These are phyloP conservation scores for Reinhardtius hippoglossoides DNA, from an alignment of 2,113 vertebrate species.

Conservation along the genomic window DNA sequence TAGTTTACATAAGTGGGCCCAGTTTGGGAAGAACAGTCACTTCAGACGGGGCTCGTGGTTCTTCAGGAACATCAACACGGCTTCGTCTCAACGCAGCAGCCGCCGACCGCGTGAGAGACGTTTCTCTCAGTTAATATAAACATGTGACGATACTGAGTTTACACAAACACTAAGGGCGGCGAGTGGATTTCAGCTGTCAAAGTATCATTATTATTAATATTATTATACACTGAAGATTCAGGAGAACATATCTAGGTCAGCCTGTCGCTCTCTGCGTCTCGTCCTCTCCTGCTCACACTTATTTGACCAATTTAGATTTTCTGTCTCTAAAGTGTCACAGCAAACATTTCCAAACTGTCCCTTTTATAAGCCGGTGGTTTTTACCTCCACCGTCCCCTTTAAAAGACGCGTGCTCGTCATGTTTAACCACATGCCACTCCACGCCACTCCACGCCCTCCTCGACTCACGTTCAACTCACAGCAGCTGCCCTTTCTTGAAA, in stretches of 20 bases:
- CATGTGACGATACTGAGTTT: too few relatives aligned
- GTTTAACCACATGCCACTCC: conserved; percentile 4
- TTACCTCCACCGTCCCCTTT: too few relatives aligned
- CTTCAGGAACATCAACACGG: background rate
- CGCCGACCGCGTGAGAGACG: background rate
- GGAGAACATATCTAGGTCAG: background rate
- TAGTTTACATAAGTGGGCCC: background rate
- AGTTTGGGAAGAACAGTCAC: background rate
- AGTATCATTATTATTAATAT: background rate
- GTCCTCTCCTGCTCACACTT: too few relatives aligned
- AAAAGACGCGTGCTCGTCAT: too few relatives aligned
- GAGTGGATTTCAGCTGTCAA: background rate
- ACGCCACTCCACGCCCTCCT: conserved; percentile 32
- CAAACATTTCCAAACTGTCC: background rate
- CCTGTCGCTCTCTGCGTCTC: too few relatives aligned
- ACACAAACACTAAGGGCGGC: background rate
- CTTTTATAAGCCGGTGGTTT: conserved; percentile 2
- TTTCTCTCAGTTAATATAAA: too few relatives aligned
- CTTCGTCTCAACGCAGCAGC: background rate
- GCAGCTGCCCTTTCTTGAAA: conserved; percentile 15
- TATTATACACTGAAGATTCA: too few relatives aligned
- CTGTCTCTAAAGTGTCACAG: background rate
- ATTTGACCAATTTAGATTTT: background rate
- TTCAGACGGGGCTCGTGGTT: background rate
- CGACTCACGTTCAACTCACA: background rate